phyloP scores from a whole-genome alignment of 2,888 invertebrate species.

The Poecilobothrus nobilitatus region DNA sequence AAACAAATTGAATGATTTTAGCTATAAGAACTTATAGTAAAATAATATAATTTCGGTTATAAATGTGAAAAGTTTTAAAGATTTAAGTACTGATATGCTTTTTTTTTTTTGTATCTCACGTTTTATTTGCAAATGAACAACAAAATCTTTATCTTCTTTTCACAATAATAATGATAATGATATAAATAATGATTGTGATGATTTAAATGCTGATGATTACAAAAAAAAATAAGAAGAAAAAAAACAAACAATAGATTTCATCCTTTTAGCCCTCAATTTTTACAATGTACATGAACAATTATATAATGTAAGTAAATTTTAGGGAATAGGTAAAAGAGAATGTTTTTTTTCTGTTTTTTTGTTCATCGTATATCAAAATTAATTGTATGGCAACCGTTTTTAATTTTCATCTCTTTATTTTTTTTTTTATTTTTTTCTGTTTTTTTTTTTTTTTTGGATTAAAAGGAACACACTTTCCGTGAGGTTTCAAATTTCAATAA shows the following conservation, averaged over 20 bases:
- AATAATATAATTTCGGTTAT: no score
- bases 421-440: no score
- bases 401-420: no score
- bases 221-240: no score
- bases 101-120: not conserved
- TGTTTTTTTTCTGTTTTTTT: no score
- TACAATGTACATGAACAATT: not conserved
- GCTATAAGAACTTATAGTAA: no score
- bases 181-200: no score
- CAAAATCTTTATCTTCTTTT: not conserved
- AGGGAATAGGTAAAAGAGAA: not conserved
- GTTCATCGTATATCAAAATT: not conserved
- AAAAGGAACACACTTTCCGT: not conserved
- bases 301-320: not conserved
- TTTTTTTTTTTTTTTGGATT: not conserved
- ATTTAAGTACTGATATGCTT: no score
- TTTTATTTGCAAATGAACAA: slow-evolving; percentile 2
- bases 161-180: not conserved
- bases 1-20: no score
- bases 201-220: not conserved
- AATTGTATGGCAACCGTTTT: not conserved
- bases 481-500: slow-evolving; percentile 4
- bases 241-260: not conserved
- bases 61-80: no score
- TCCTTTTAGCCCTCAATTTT: not conserved